Percentiles rank a stretch among this genome's conserved stretches.
These are phyloP conservation scores for Helleia helle DNA, from an alignment of 2,888 invertebrate species.

Conservation along the genomic window DNA sequence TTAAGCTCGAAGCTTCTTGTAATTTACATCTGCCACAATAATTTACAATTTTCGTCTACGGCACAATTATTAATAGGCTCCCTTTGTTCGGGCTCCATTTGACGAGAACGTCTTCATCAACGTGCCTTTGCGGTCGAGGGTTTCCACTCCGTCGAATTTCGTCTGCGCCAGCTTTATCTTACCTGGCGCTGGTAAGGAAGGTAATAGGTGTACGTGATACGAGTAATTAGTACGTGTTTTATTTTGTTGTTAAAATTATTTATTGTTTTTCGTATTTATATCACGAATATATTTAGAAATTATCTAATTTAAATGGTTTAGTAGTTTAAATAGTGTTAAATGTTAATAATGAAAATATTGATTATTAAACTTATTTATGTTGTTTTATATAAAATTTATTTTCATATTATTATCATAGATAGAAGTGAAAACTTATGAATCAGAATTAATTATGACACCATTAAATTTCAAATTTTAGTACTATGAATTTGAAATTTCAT, in stretches of 20 bases:
- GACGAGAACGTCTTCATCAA: constrained; percentile 45
- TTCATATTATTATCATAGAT: no score
- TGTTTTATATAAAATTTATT: no score
- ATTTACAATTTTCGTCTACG: constrained; percentile 11
- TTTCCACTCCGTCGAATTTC: constrained; percentile 39
- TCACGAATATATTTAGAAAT: no score
- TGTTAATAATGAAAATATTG: no score
- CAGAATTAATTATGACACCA: no score
- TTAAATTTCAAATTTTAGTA: no score
- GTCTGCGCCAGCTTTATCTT: constrained; percentile 39
- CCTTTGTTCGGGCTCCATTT: constrained; percentile 35
- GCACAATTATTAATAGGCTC: constrained; percentile 22
- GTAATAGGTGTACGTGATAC: constrained; percentile 12
- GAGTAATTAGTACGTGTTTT: constrained; percentile 20
- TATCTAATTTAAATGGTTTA: no score
- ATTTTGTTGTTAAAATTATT: not conserved
- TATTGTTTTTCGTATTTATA: not conserved
- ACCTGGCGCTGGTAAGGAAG: constrained; percentile 26
- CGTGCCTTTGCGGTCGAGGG: constrained; percentile 46
- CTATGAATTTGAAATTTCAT: no score
- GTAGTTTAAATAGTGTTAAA: no score
- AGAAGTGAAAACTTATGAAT: no score
- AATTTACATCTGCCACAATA: constrained; percentile 9
- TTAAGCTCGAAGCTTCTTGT: constrained; percentile 6
- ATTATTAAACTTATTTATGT: no score